Evolutionary conservation across 2,888 invertebrate genomes (phyloP).

Genomic region (Scaptomyza flava): DNA sequence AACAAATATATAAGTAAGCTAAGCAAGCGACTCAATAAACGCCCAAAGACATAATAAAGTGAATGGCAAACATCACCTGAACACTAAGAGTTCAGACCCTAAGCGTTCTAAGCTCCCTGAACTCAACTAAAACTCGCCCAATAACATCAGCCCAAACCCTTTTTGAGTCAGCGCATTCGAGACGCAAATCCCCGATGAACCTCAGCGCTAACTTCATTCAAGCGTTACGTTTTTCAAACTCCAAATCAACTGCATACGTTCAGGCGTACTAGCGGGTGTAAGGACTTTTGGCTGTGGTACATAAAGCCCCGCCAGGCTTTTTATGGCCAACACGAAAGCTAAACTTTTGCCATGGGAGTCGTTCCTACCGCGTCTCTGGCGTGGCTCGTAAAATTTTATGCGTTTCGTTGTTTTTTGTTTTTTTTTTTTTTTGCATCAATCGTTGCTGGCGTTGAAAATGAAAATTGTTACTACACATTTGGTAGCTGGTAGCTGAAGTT

Average conservation of each 20-base stretch:
- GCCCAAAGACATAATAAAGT: conserved; percentile 27
- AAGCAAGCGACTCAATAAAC: conserved; percentile 64
- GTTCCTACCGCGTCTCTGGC: conserved; percentile 50
- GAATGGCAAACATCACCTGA: conserved; percentile 64
- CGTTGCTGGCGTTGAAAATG: conserved; percentile 65
- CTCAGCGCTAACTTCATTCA: conserved; percentile 62
- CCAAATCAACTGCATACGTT: conserved; percentile 70
- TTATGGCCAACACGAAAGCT: conserved; percentile 76
- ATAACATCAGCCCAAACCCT: conserved; percentile 52
- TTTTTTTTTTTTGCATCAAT: conserved; percentile 32
- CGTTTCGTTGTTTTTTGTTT: conserved; percentile 49
- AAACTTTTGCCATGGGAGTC: conserved; percentile 76
- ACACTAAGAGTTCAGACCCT: conserved; percentile 18
- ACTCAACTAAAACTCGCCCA: conserved; percentile 22
- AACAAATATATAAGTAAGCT: conserved; percentile 49
- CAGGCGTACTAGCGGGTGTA: conserved; percentile 7
- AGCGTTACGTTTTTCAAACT: conserved; percentile 62
- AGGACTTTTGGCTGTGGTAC: conserved; percentile 22
- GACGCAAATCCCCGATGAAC: conserved; percentile 63
- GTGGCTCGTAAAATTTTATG: conserved; percentile 77
- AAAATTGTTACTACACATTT: conserved; percentile 73
- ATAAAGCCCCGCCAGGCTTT: conserved; percentile 53
- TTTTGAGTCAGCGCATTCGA: conserved; percentile 32
- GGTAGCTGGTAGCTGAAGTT: conserved; percentile 20
- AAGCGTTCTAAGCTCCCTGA: conserved; percentile 29